phyloP scores from a whole-genome alignment of 2,113 vertebrate species.

The Microcebus griseorufus region DNA sequence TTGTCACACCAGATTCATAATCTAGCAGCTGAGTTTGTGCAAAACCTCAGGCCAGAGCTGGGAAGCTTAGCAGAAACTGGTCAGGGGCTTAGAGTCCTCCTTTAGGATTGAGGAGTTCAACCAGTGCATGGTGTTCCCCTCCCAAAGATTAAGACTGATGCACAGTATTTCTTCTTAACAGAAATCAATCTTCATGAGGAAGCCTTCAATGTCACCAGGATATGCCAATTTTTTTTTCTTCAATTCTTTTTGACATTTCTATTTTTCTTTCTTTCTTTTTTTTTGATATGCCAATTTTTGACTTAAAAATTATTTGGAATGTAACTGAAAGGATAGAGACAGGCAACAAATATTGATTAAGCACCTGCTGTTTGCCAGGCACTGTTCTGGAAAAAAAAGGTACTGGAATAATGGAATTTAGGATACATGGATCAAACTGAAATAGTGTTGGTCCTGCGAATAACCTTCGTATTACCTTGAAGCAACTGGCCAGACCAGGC shows the following conservation, averaged over 20 bases:
- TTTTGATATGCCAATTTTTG: not conserved
- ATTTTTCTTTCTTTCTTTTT: too few species aligned
- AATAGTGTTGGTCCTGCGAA: not conserved
- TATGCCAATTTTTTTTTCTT: not conserved
- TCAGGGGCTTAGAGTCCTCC: not conserved
- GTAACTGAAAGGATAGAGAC: not conserved
- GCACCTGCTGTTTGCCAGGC: not conserved
- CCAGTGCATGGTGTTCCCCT: not conserved
- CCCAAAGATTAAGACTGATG: not conserved
- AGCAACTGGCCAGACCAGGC: constrained; percentile 88
- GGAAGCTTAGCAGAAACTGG: not conserved
- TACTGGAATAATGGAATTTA: not conserved
- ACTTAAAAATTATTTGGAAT: constrained; percentile 32
- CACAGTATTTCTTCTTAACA: not conserved
- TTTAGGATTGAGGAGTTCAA: not conserved
- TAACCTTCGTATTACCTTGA: constrained; percentile 87
- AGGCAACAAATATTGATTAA: constrained; percentile 14
- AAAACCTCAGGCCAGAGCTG: not conserved
- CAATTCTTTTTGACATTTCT: too few species aligned
- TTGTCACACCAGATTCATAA: not conserved
- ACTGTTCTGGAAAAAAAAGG: not conserved
- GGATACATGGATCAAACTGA: not conserved
- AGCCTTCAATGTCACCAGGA: not conserved
- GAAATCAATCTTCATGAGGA: not conserved
- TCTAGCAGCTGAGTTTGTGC: not conserved